phyloP scores from a whole-genome alignment of 2,113 vertebrate species.

The Ranitomeya imitator region DNA sequence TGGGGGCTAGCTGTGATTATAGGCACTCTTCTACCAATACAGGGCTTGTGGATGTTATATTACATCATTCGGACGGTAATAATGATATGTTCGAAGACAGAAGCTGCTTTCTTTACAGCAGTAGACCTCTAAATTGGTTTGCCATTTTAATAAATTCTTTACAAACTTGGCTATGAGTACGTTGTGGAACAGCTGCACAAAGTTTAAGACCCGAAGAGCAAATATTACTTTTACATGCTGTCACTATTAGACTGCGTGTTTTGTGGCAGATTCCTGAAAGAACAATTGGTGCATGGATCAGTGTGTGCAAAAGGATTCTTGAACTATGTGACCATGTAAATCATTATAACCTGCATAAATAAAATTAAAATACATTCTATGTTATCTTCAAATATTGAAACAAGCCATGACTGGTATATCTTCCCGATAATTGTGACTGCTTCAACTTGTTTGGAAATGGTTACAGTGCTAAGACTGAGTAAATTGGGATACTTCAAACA shows the following conservation, averaged over 20 bases:
- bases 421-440: not conserved
- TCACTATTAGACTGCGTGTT: not conserved
- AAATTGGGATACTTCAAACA: not conserved
- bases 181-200: not conserved
- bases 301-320: not conserved
- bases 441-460: not conserved
- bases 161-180: not conserved
- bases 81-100: slow-evolving; percentile 20
- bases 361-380: not conserved
- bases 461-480: not conserved
- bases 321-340: not conserved
- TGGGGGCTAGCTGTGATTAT: slow-evolving; percentile 34
- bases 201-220: not conserved
- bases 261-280: not conserved
- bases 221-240: slow-evolving; percentile 6
- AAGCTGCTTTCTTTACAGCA: slow-evolving; percentile 25
- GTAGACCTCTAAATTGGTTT: slow-evolving; percentile 16
- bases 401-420: not conserved
- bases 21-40: slow-evolving; percentile 30
- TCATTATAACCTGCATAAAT: slow-evolving; percentile 7
- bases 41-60: not conserved
- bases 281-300: not conserved
- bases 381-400: not conserved
- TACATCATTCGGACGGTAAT: not conserved
- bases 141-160: slow-evolving; percentile 22